Base-by-base conservation (phyloP, 35 echinoderm and acorn worm genomes). In the Holothuria glaberrima region DNA sequence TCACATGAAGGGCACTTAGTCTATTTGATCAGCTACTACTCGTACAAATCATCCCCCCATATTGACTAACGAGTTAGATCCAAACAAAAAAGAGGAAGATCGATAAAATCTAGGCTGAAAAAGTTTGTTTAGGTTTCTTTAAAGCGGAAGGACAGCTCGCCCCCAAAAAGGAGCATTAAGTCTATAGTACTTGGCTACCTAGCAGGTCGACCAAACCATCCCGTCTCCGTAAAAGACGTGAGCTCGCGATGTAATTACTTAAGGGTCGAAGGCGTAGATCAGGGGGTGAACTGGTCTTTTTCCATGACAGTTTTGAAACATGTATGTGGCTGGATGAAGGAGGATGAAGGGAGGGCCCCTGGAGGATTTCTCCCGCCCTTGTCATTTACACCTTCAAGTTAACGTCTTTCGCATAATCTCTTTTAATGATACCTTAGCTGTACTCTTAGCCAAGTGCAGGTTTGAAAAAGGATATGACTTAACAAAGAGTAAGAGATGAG, bases 41-140 rank as follows among this genome's bases (percentile, higher is more conserved):
- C 21, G 21, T 24, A 7, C 28, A 66, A 24, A 66, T 22, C 30
- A 32, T 28, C 35, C 35, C 17, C 18, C 19, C 18, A 26, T 72
- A 72, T 72, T 32, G 69, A 72, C 35, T 31, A 72, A 31, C 69
- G 19, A 32, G 35, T 34, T 34, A 72, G 69, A 72, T 72, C 29
- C 28, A 72, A 72, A 72, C 69, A 72, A 72, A 72, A 72, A 31
- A 34, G 35, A 72, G 18, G 30, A 17, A 72, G 29, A 72, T 72
- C 69, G 69, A 72, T 72, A 25, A 30, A 72, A 72, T 72, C 69
- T 72, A 26, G 69, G 29, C 25, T 72, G 69, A 32, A 72, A 72
- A 72, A 34, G 6, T 25, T 72, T 28, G 29, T 72, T 29, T 72
- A 34, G 69, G 6, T 33, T 29, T 34, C 30, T 29, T 72, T 30